A percentile compares a stretch with the other conserved stretches of the same genome.
These are phyloP conservation scores for Heliconius ismenius DNA, from an alignment of 2,888 invertebrate species.

Conservation along the genomic window DNA sequence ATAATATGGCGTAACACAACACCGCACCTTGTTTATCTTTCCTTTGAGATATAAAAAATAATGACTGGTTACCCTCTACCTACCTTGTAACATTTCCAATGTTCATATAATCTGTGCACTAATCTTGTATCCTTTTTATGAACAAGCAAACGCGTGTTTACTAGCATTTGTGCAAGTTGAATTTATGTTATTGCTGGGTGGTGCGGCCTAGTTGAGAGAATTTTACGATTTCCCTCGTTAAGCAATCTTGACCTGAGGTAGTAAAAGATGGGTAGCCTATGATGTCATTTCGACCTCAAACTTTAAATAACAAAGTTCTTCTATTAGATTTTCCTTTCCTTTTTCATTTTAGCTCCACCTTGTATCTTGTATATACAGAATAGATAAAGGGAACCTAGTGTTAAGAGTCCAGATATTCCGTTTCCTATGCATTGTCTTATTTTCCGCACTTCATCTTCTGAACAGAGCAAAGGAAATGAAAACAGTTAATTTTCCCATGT, in stretches of 20 bases:
- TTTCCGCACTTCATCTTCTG: no score
- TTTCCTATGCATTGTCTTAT: no score
- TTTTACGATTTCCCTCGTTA: slow-evolving; percentile 33
- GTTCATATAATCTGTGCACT: neutral
- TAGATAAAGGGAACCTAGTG: no score
- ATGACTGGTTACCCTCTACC: no score
- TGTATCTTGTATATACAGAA: no score
- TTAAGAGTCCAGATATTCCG: no score
- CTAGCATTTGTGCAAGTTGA: slow-evolving; percentile 33
- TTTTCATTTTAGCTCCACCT: neutral
- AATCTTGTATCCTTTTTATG: slow-evolving; percentile 35
- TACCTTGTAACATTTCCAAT: slow-evolving; percentile 7
- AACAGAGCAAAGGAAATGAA: no score
- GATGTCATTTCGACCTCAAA: slow-evolving; percentile 11
- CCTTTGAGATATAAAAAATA: no score
- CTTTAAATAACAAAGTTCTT: slow-evolving; percentile 3
- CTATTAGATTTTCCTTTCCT: neutral
- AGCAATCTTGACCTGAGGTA: slow-evolving; percentile 21
- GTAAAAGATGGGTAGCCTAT: slow-evolving; percentile 24
- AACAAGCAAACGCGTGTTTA: slow-evolving; percentile 28
- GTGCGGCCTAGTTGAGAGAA: slow-evolving; percentile 28
- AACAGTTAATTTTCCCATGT: no score
- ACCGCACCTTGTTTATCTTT: no score
- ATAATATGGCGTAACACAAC: no score
- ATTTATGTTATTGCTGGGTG: slow-evolving; percentile 37